Evolutionary conservation across 1,140 invertebrate species (phyloP).

Genomic region (Zaprionus capensis): DNA sequence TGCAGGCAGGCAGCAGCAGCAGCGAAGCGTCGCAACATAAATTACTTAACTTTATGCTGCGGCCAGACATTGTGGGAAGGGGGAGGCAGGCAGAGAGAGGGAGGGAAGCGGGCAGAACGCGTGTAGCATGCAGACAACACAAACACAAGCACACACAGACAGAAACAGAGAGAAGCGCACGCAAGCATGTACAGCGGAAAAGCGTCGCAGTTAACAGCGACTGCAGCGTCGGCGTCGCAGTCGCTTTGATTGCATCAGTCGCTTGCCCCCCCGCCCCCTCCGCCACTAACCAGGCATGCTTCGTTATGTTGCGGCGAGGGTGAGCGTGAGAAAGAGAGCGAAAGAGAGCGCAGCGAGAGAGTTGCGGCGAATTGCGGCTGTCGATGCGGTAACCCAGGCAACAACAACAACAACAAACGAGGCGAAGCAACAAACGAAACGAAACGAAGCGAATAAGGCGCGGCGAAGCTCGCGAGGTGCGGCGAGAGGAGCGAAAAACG

Average conservation of each 20-base stretch:
- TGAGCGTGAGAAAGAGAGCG: slow-evolving; percentile 6
- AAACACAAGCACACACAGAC: not conserved
- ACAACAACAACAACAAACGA: slow-evolving; percentile 43
- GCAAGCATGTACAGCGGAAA: slow-evolving; percentile 4
- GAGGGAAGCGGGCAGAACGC: slow-evolving; percentile 19
- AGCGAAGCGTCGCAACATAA: slow-evolving; percentile 51
- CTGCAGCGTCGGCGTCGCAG: slow-evolving; percentile 1
- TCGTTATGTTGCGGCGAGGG: slow-evolving; percentile 46
- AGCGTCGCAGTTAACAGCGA: slow-evolving; percentile 17
- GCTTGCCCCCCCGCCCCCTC: not conserved
- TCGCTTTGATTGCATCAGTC: slow-evolving; percentile 49
- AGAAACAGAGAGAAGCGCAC: not conserved
- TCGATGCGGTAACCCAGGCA: slow-evolving; percentile 53
- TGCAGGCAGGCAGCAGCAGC: slow-evolving; percentile 20
- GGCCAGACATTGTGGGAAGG: slow-evolving; percentile 9
- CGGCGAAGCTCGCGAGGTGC: not conserved
- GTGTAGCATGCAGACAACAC: slow-evolving; percentile 34
- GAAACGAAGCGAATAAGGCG: slow-evolving; percentile 15
- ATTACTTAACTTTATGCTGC: slow-evolving; percentile 55
- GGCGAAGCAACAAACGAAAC: slow-evolving; percentile 13
- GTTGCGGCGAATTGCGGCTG: slow-evolving; percentile 59
- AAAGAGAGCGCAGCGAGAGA: slow-evolving; percentile 18
- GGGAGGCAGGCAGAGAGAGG: slow-evolving; percentile 5
- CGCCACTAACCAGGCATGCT: not conserved
- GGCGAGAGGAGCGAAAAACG: slow-evolving; percentile 37